Evolutionary conservation across 2,888 invertebrate genomes (phyloP).

Genomic region (Agelastica alni): DNA sequence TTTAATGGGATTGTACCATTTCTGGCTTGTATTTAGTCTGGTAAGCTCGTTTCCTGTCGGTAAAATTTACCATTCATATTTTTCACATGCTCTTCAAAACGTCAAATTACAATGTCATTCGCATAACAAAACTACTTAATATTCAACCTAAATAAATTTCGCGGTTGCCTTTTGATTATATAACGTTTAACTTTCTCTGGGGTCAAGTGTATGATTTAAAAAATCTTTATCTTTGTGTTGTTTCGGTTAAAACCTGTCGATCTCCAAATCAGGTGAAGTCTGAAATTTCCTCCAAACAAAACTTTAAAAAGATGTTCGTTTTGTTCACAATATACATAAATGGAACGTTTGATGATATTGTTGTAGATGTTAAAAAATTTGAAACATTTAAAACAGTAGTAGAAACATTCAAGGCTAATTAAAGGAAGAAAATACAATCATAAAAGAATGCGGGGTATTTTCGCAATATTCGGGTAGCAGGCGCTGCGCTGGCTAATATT

Average conservation of each 20-base stretch:
- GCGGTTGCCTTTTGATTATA: background rate
- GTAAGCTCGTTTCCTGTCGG: too few species aligned
- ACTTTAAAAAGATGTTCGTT: too few species aligned
- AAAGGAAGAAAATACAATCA: too few species aligned
- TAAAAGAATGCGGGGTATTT: too few species aligned
- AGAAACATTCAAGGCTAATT: too few species aligned
- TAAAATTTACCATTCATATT: too few species aligned
- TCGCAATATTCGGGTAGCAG: too few species aligned
- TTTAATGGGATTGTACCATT: too few species aligned
- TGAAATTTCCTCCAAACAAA: too few species aligned
- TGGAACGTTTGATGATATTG: background rate
- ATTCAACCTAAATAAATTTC: background rate
- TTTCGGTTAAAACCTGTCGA: background rate
- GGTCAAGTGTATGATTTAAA: conserved; percentile 5
- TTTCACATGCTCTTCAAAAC: background rate
- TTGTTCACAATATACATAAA: background rate
- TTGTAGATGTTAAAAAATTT: background rate
- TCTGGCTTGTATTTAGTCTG: too few species aligned
- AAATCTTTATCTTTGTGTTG: background rate
- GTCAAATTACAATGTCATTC: conserved; percentile 1
- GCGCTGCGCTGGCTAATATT: too few species aligned
- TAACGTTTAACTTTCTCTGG: conserved; percentile 7
- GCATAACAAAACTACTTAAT: background rate
- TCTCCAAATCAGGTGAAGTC: too few species aligned
- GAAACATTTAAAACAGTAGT: background rate